Evolutionary conservation across 2,113 vertebrate genomes (phyloP).

Genomic region (Brachionichthys hirsutus): DNA sequence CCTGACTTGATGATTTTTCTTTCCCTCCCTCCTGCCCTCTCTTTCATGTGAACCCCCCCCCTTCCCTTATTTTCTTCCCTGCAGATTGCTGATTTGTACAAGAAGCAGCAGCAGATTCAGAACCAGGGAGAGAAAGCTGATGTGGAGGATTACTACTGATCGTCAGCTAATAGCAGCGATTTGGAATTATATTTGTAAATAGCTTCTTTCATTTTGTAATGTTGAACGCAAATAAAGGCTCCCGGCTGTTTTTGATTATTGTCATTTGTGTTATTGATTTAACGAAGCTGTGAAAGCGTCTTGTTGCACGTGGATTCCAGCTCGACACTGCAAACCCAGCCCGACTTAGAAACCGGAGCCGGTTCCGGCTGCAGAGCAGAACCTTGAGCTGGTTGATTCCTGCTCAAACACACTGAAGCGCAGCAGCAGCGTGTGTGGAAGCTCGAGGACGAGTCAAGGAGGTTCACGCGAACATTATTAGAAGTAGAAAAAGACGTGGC

Average conservation of each 20-base stretch:
- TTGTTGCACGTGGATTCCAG: constrained; percentile 8
- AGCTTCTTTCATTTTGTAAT: constrained; percentile 41
- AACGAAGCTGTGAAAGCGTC: neutral
- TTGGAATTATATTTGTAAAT: constrained; percentile 67
- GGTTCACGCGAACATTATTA: constrained; percentile 43
- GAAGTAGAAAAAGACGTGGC: constrained; percentile 14
- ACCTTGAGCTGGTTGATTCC: constrained; percentile 13
- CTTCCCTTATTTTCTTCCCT: neutral
- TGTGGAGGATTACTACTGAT: constrained; percentile 83
- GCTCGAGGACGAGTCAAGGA: constrained; percentile 45
- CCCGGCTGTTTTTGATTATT: constrained; percentile 23
- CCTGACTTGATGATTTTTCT: constrained; percentile 45
- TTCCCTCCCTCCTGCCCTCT: constrained; percentile 13
- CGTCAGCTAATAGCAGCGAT: constrained; percentile 10
- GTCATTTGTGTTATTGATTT: constrained; percentile 32
- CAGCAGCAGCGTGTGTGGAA: constrained; percentile 1
- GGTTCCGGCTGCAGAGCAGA: constrained; percentile 28
- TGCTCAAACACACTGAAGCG: neutral
- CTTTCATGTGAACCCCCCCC: neutral
- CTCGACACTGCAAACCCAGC: constrained; percentile 25
- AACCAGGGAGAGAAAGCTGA: constrained; percentile 82
- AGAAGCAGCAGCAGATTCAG: constrained; percentile 90
- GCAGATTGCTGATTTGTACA: constrained; percentile 87
- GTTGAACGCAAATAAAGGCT: constrained; percentile 58
- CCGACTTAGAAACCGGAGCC: constrained; percentile 13